Percentiles rank a stretch among this genome's conserved stretches.
Evolutionary conservation across 2,113 vertebrate genomes (phyloP).

Genomic region (Leucopsar rothschildi): DNA sequence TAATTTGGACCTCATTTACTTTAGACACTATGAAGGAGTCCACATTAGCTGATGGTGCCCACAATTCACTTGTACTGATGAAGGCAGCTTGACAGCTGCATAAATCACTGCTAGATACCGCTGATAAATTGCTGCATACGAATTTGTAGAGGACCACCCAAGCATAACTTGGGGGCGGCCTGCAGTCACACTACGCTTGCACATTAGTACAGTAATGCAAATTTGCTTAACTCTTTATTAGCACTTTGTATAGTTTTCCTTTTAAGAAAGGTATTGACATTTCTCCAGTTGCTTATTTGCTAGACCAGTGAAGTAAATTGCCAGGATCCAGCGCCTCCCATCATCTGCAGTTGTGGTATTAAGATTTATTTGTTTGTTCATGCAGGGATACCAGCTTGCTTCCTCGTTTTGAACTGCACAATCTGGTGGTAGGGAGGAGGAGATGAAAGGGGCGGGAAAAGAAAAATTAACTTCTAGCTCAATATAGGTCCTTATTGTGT

Average conservation of each 20-base stretch:
- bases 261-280: background rate
- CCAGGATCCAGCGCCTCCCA: background rate
- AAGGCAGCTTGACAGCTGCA: conserved; percentile 82
- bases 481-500: background rate
- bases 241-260: background rate
- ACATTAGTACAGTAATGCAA: conserved; percentile 75
- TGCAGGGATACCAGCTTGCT: background rate
- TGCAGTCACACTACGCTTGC: conserved; percentile 48
- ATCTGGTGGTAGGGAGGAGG: background rate
- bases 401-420: background rate
- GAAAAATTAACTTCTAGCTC: background rate
- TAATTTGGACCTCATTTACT: conserved; percentile 72
- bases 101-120: conserved; percentile 79
- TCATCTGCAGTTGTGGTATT: background rate
- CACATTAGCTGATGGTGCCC: conserved; percentile 67
- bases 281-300: background rate
- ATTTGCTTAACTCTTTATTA: conserved; percentile 73
- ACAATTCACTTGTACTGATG: conserved; percentile 77
- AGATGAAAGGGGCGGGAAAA: background rate
- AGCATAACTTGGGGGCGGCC: conserved; percentile 37
- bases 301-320: background rate
- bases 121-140: conserved; percentile 74
- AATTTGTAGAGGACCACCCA: conserved; percentile 80
- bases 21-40: conserved; percentile 68
- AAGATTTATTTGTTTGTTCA: background rate